These are phyloP conservation scores for Ophthalmolycus amberensis DNA, from an alignment of 2,113 vertebrate genomes.

Conservation along the genomic window DNA sequence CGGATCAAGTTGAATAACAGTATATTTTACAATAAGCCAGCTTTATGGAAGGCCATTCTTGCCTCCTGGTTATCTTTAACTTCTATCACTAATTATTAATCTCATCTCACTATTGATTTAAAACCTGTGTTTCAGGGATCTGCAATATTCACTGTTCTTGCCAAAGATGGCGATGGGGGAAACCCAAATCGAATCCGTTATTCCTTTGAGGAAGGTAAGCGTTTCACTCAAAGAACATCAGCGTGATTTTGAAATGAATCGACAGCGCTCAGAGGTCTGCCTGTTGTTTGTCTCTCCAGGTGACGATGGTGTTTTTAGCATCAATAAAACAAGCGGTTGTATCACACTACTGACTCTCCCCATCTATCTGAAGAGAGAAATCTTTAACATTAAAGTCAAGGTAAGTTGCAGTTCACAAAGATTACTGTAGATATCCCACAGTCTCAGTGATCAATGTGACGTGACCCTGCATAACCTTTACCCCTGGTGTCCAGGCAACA, in stretches of 20 bases:
- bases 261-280: neutral
- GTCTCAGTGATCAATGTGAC: neutral
- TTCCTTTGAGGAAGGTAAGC: conserved; percentile 89
- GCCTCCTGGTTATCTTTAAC: neutral
- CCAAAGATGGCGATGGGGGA: conserved; percentile 92
- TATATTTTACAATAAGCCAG: neutral
- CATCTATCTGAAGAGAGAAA: conserved; percentile 88
- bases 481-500: conserved; percentile 83
- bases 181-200: conserved; percentile 90
- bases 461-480: neutral
- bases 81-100: neutral
- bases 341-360: conserved; percentile 87
- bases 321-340: conserved; percentile 89
- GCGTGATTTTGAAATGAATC: neutral
- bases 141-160: conserved; percentile 90
- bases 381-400: conserved; percentile 92
- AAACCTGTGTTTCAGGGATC: conserved; percentile 84
- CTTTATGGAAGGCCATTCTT: neutral
- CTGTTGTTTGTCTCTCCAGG: conserved; percentile 77
- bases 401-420: conserved; percentile 70
- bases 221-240: neutral
- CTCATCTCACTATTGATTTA: neutral
- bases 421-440: neutral
- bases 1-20: neutral
- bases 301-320: conserved; percentile 88